These are phyloP conservation scores for Mamestra brassicae DNA, from an alignment of 2,888 invertebrate species.

Conservation along the genomic window DNA sequence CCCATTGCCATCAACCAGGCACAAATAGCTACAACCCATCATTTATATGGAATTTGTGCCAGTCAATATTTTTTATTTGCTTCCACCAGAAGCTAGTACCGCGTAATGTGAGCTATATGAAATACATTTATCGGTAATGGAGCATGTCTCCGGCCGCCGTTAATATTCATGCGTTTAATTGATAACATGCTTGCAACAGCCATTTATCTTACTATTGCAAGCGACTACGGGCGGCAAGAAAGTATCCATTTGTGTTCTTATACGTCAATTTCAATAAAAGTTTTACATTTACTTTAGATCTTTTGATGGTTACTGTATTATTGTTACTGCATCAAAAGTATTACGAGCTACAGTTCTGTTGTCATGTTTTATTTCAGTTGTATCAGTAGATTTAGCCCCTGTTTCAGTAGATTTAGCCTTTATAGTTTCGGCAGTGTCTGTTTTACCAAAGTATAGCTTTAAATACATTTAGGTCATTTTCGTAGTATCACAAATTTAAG, in stretches of 20 bases:
- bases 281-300: not conserved
- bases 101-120: conserved; percentile 16
- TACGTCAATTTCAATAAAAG: not conserved
- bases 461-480: not conserved
- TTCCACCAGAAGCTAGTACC: not conserved
- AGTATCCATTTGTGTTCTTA: conserved; percentile 25
- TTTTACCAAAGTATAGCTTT: not conserved
- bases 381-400: not conserved
- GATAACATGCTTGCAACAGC: conserved; percentile 44
- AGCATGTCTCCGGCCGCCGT: conserved; percentile 36
- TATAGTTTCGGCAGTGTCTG: not conserved
- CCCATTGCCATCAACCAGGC: not conserved
- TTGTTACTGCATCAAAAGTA: too few species aligned
- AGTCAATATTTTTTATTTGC: not conserved
- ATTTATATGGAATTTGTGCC: not conserved
- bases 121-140: conserved; percentile 52
- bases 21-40: not conserved
- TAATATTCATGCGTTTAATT: conserved; percentile 59
- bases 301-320: too few species aligned
- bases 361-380: not conserved
- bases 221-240: conserved; percentile 18
- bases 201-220: conserved; percentile 51
- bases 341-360: too few species aligned
- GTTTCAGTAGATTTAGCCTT: not conserved
- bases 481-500: not conserved